These are phyloP conservation scores for Macrotis lagotis DNA, from an alignment of 2,113 vertebrate species.

Conservation along the genomic window DNA sequence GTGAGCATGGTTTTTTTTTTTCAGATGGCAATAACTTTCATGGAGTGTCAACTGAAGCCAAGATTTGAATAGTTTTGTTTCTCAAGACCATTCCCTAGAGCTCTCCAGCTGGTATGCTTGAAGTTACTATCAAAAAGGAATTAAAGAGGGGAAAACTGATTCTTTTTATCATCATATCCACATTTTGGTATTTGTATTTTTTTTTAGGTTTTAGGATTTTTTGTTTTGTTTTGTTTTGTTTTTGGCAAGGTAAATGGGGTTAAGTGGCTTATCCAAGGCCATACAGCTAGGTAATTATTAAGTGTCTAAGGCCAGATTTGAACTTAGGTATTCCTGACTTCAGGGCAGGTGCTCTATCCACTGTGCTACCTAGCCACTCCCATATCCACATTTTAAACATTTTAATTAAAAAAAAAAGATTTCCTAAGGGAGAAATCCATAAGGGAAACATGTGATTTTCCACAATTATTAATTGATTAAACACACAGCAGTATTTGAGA, in stretches of 20 bases:
- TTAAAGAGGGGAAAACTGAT: conserved; percentile 27
- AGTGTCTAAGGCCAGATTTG: too few species aligned
- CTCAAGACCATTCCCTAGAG: neutral
- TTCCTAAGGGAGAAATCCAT: neutral
- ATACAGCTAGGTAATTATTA: too few species aligned
- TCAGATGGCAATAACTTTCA: conserved; percentile 5
- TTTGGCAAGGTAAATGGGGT: too few species aligned
- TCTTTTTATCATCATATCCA: neutral
- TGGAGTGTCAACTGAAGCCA: neutral
- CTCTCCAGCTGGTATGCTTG: neutral
- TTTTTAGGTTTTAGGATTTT: too few species aligned
- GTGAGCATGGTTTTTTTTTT: conserved; percentile 33
- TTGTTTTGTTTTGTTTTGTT: too few species aligned
- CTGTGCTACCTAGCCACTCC: too few species aligned
- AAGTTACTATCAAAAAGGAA: neutral
- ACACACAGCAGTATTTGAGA: neutral
- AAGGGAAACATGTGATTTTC: neutral
- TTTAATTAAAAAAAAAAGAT: neutral
- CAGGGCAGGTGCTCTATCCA: too few species aligned
- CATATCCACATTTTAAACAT: neutral
- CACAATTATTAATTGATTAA: neutral
- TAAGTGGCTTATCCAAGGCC: too few species aligned
- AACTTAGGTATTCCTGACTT: too few species aligned
- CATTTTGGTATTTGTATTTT: too few species aligned
- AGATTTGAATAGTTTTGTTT: conserved; percentile 9